Evolutionary conservation across 2,888 invertebrate species (phyloP), one percentile per base, ranked within the genome.

Genomic region (Torymus texanus): DNA sequence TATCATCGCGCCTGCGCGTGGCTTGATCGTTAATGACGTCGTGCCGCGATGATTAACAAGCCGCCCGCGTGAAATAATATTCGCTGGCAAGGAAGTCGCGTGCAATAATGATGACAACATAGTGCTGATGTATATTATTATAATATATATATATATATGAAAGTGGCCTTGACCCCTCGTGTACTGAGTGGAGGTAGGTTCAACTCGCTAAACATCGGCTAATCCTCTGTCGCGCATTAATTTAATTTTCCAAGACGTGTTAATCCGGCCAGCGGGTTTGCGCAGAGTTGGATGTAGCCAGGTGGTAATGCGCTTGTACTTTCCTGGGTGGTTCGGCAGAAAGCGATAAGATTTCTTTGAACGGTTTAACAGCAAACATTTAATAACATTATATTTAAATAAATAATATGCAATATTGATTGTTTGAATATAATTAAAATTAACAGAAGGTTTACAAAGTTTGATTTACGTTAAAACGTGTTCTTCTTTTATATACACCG

Each of bases 301-400:
- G 63, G 53, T 16, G 67, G 61, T 75, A 55, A 21, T 41, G 41
- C 75, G 68, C 68, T 75, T 75, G 68, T 68, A 68, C 75, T 75
- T 75, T 75, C 68, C 62, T 62, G 75, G 41, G 16, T 14, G 24
- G 24, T 62, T 53, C 14, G 53, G 55, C 8, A 8, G 62, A 59
- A 51, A 59, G 65, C 18, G 41, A 70, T 59, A 59, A 73, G 51
- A 24, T 16, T 73, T 18, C 16, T 16, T 16, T 3, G 50, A 13
- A 14, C 14, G 8, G 53, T 21, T 21, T 13, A 14, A 14, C 13
- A 14, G 53, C 13, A 13, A 53, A 66, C 51, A 51, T 66, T 66
- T 55, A 29, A 29, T 29, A 29, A 29, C 2, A 29, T 29, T 5
- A 41, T 5, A 8, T 41, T 41, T 5, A 41, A 4, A 41, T 8